phyloP scores from a whole-genome alignment of 2,888 invertebrate genomes.

The Idaea straminata region DNA sequence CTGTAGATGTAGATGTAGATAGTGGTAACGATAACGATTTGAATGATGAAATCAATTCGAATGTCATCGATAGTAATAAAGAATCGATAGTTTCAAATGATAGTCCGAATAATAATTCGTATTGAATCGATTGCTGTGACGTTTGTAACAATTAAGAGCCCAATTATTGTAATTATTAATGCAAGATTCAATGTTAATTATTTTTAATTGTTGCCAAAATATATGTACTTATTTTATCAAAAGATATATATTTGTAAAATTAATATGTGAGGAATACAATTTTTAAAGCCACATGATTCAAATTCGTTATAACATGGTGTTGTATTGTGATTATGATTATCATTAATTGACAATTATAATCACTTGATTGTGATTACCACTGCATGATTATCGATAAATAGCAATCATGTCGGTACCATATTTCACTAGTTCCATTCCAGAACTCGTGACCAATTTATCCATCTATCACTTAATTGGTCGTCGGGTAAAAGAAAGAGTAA shows the following conservation, averaged over 20 bases:
- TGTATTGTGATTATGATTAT: no score
- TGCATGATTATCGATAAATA: no score
- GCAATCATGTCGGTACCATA: no score
- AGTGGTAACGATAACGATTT: conserved; percentile 45
- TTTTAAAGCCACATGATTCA: no score
- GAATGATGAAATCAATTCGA: conserved; percentile 70
- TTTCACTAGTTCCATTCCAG: no score
- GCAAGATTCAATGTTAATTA: conserved; percentile 6
- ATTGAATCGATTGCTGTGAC: conserved; percentile 42
- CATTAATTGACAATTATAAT: no score
- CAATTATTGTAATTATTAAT: background rate
- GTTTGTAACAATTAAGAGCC: conserved; percentile 41
- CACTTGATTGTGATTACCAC: no score
- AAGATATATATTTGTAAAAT: background rate
- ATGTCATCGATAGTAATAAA: conserved; percentile 55
- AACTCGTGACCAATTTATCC: no score
- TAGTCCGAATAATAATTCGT: conserved; percentile 73
- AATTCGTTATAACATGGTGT: no score
- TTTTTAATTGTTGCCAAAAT: conserved; percentile 8
- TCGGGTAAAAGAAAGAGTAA: no score
- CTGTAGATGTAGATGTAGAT: conserved; percentile 38
- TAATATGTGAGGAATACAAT: background rate
- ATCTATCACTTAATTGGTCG: no score
- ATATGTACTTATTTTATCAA: background rate
- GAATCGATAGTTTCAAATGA: conserved; percentile 54